Evolutionary conservation across 1,140 invertebrate genomes (phyloP), one percentile per base, ranked within the genome.

Genomic region (Varroa destructor): DNA sequence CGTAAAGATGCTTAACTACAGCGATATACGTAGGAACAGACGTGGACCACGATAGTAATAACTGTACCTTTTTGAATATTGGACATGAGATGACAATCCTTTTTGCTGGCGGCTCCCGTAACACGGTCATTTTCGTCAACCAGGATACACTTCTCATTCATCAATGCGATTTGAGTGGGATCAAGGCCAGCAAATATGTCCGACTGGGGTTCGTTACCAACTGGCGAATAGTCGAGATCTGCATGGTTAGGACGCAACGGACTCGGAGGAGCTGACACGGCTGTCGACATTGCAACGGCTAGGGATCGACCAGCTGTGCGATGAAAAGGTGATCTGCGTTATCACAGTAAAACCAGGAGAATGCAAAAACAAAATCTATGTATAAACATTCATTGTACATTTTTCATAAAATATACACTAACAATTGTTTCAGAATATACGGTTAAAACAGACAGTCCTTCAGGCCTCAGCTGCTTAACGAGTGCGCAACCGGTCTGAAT

Each of bases 71-170:
- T 80, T 36, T 81, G 78, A n/a, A 82, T 82, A 75, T 83, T 82
- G 71, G 84, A 81, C 37, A 95, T 86, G 58, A 86, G 81, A 79
- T 99, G 96, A 78, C 95, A 97, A n/a, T 89, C 84, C 74, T 86
- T 83, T 80, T 99, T 99, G 0, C 87, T 86, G 0, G 90, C 88
- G 58, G 85, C 81, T 0, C 94, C 94, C 74, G 91, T 82, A 1
- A 87, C 84, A 72, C 86, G 86, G 78, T 99, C 96, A 75, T 88
- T 82, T 70, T 89, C 85, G 81, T 97, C 88, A 0, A 98, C 90
- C 54, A 95, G 79, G 72, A 97, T 90, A 77, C 92, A 96, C 36
- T 67, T 46, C 77, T 89, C 87, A 72, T 80, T 71, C 72, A 89
- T 77, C 46, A 87, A 81, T 56, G 82, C 80, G 64, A 82, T 79